phyloP scores from a whole-genome alignment of 2,888 invertebrate genomes.

The Micoletzkya japonica region DNA sequence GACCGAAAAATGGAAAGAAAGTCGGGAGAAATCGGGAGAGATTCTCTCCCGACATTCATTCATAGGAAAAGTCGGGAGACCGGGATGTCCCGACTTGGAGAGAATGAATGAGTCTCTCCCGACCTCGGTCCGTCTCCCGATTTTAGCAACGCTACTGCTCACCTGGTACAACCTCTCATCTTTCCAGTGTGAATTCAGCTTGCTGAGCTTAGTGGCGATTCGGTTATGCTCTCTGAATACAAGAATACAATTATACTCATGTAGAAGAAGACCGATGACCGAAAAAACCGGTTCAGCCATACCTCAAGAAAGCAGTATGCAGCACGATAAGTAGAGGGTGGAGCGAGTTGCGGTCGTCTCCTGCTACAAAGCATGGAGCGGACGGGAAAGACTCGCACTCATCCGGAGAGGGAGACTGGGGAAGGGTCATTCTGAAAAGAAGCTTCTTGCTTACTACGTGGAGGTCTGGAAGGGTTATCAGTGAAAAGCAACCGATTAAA shows the following conservation, averaged over 20 bases:
- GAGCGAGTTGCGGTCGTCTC: constrained; percentile 60
- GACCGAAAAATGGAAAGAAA: too few species aligned
- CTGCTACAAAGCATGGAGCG: constrained; percentile 47
- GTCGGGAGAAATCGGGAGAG: too few species aligned
- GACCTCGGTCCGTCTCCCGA: too few species aligned
- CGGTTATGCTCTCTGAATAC: constrained; percentile 59
- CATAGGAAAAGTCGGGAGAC: too few species aligned
- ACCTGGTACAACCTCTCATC: constrained; percentile 65
- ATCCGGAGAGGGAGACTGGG: constrained; percentile 67
- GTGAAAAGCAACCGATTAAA: constrained; percentile 12
- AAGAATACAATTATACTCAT: background rate
- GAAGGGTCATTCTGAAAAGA: constrained; percentile 35
- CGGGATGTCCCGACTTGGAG: too few species aligned
- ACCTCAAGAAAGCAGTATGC: constrained; percentile 58
- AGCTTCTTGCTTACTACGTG: background rate
- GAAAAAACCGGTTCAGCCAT: constrained; percentile 47
- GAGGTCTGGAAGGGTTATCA: background rate
- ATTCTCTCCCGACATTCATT: too few species aligned
- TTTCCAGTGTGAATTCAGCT: constrained; percentile 63
- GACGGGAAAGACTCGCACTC: constrained; percentile 68
- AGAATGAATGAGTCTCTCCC: too few species aligned
- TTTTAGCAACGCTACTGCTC: too few species aligned
- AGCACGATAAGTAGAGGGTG: constrained; percentile 58
- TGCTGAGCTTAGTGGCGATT: constrained; percentile 45
- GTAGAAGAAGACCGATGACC: too few species aligned